Evolutionary conservation across 2,797 vertebrate species (phyloP), one percentile per base, ranked within the genome.

Genomic region (Novumbra hubbsi): DNA sequence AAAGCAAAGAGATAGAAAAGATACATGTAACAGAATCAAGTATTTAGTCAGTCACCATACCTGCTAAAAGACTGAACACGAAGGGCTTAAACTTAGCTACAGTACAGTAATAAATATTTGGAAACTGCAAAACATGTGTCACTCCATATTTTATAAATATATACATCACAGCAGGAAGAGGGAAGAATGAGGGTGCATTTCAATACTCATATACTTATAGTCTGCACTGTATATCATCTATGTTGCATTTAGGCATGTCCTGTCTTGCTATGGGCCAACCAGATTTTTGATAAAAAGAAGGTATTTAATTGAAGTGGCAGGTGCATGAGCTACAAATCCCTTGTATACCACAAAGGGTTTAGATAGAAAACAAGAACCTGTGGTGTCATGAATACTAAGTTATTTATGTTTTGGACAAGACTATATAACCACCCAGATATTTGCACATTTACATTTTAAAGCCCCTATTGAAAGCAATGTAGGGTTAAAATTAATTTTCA

Each of bases 1-100:
- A 75, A 68, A 84, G 48, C 67, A 74, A n/a, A 70, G 9, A 45
- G 7, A 60, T n/a, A 60, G 55, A 60, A 21, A 32, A 3, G n/a
- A 38, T 62, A 9, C 57, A 65, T 50, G 70, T n/a, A 73, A 32
- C 64, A 71, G 28, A 50, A 6, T 34, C 17, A n/a, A 4, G 28
- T 50, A 19, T 45, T 16, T 28, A 17, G 21, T 30, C 4, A 50
- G 28, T 69, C 14, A 24, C 50, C 14, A 50, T 16, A 30, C 48
- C 38, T 71, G 52, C 16, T 71, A 57, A 71, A 38, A 52, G 50
- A 34, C 15, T 14, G 19, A 19, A 21, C 15, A 32, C 19, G 30
- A 55, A 57, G 30, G 50, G 28, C 6, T 21, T n/a, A 60, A 19
- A 30, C 30, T 72, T 45, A 16, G 32, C 19, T 28, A 45, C 21